phyloP scores from a whole-genome alignment of 2,797 vertebrate genomes.

The Holocentrus rufus region DNA sequence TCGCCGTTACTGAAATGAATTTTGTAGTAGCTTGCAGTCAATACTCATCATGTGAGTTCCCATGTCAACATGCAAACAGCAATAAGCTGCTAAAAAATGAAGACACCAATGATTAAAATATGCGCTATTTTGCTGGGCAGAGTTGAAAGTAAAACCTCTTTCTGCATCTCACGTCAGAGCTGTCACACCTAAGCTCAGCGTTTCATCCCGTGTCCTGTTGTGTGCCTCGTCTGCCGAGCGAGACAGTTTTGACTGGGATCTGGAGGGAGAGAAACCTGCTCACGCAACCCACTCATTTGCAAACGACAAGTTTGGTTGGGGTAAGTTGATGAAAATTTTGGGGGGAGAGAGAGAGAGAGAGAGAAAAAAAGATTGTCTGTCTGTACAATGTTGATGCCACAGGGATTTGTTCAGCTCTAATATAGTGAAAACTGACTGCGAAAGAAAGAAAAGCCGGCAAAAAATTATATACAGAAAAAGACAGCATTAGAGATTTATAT shows the following conservation, averaged over 20 bases:
- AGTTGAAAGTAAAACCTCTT: constrained; percentile 66
- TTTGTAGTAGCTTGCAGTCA: background rate
- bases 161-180: constrained; percentile 68
- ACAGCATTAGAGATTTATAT: constrained; percentile 82
- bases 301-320: constrained; percentile 62
- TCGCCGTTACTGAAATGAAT: background rate
- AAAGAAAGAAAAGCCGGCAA: constrained; percentile 69
- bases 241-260: constrained; percentile 44
- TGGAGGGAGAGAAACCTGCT: constrained; percentile 46
- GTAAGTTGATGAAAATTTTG: constrained; percentile 42
- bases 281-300: constrained; percentile 57
- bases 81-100: background rate
- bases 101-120: background rate
- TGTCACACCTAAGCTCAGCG: constrained; percentile 58
- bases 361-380: constrained; percentile 72
- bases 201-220: constrained; percentile 53
- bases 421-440: constrained; percentile 72
- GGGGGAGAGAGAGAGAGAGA: constrained; percentile 36
- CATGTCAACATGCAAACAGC: background rate
- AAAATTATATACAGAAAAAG: constrained; percentile 80
- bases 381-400: constrained; percentile 73
- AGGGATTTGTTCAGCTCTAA: constrained; percentile 71
- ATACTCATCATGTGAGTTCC: background rate
- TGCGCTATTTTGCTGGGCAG: constrained; percentile 35
- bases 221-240: constrained; percentile 53